Evolutionary conservation across 1,140 invertebrate genomes (phyloP).

Genomic region (Samia ricini): DNA sequence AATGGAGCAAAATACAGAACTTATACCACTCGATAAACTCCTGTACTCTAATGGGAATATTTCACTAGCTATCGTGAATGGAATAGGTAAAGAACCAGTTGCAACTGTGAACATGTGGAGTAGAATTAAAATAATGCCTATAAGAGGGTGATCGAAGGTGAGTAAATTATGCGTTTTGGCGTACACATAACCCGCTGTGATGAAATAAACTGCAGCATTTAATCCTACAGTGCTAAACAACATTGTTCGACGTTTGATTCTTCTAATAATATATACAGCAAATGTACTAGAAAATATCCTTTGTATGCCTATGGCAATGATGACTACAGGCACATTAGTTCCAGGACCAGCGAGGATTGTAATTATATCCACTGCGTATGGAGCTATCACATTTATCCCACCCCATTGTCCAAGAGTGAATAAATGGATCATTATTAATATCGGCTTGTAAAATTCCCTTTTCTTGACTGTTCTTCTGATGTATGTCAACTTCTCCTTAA

Average conservation of each 20-base stretch:
- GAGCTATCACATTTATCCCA: slow-evolving; percentile 40
- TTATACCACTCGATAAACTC: slow-evolving; percentile 48
- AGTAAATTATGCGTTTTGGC: slow-evolving; percentile 27
- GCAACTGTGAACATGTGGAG: slow-evolving; percentile 50
- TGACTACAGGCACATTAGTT: slow-evolving; percentile 30
- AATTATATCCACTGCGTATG: slow-evolving; percentile 44
- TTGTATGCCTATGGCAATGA: slow-evolving; percentile 39
- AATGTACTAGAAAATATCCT: slow-evolving; percentile 42
- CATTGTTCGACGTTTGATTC: slow-evolving; percentile 41
- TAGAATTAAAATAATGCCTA: slow-evolving; percentile 37
- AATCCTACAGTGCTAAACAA: slow-evolving; percentile 33
- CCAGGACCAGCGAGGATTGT: slow-evolving; percentile 25
- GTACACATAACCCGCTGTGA: slow-evolving; percentile 39
- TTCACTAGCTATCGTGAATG: slow-evolving; percentile 48
- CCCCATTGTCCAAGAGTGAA: slow-evolving; percentile 44
- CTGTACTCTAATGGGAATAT: slow-evolving; percentile 50
- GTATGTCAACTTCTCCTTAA: slow-evolving; percentile 29
- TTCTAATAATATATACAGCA: slow-evolving; percentile 45
- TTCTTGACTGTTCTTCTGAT: slow-evolving; percentile 36
- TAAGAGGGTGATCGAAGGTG: slow-evolving; percentile 34
- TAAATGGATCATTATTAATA: slow-evolving; percentile 50
- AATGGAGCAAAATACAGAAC: slow-evolving; percentile 40
- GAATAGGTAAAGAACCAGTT: slow-evolving; percentile 44
- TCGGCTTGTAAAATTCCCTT: slow-evolving; percentile 51
- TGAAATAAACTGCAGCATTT: slow-evolving; percentile 35